Evolutionary conservation across 2,888 invertebrate species (phyloP), one percentile per base, ranked within the genome.

Genomic region (Melipona bicolor): DNA sequence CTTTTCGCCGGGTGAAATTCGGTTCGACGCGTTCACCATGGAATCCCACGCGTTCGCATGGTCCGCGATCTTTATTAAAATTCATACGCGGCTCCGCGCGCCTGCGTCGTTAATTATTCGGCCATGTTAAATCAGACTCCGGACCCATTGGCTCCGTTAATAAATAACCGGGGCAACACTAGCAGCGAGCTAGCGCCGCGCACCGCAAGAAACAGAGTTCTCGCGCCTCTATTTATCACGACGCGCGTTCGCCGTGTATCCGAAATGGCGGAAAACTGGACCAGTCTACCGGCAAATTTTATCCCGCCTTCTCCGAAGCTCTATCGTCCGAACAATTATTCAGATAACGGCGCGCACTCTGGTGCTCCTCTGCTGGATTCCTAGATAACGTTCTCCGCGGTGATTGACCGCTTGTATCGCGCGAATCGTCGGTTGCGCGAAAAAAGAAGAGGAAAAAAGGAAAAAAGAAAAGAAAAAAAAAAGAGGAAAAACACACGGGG

Each of bases 121-220:
- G 27, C 67, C 49, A 61, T 54, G 54, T 72, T 78, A 73, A 78
- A 73, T 62, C 61, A 68, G 68, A 67, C 81, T 43, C 72, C 61
- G 27, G 27, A 1, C 27, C 61, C 61, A 72, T 67, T 68, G 80
- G 49, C 36, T 68, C 21, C 21, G 68, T 78, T 78, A 78, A 78
- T 81, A 81, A 81, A 81, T 72, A 71, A 81, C 72, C 67, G 27
- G 43, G 11, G 80, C 36, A 80, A 80, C 80, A 77, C 69, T 75
- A 24, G 24, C 43, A 56, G n/a, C 61, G 27, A 17, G 27, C 27
- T 56, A 13, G 54, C 27, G 68, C 36, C 67, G n/a, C 17, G 36
- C n/a, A 5, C 70, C 24, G 59, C 78, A 78, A 81, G 81, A 78
- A 72, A 61, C 50, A 32, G 59, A 32, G 59, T 67, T 77, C 49